Conservation (phyloP, 2,113 vertebrate species). For the Vicugna pacos region DNA sequence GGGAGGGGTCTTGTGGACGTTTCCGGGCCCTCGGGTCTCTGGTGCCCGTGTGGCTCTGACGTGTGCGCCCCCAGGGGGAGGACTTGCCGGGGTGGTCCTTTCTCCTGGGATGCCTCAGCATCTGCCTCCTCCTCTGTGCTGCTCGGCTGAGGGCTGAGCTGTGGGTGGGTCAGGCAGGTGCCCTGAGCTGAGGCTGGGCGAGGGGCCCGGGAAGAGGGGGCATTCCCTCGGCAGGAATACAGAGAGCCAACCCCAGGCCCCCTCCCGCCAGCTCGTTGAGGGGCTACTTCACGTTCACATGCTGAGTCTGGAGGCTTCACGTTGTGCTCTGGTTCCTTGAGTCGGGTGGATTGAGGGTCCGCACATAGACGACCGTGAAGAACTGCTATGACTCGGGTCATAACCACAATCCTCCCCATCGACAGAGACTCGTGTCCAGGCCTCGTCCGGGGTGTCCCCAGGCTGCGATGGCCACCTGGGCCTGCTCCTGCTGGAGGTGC, state of each 20-base stretch:
- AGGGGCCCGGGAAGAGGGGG: neutral
- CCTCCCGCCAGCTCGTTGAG: neutral
- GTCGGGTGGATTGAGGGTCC: neutral
- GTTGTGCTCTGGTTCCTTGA: neutral
- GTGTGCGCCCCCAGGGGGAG: accelerated
- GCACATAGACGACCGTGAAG: neutral
- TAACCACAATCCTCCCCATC: accelerated
- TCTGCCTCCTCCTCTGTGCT: neutral
- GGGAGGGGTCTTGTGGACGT: neutral
- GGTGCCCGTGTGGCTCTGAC: neutral
- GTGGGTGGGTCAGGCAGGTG: neutral
- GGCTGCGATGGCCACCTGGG: neutral
- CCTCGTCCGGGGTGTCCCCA: neutral
- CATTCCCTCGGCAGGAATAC: accelerated
- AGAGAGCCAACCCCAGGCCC: neutral
- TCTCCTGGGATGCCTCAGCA: neutral
- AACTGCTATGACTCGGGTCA: neutral
- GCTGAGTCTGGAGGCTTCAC: neutral
- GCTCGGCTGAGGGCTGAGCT: neutral
- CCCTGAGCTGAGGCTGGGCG: neutral
- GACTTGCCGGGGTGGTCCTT: no score
- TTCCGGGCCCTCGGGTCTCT: neutral
- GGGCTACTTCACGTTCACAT: neutral
- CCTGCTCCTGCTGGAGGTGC: neutral
- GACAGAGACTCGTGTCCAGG: accelerated